Conservation (phyloP, 2,888 invertebrate genomes). For the Labia minor region DNA sequence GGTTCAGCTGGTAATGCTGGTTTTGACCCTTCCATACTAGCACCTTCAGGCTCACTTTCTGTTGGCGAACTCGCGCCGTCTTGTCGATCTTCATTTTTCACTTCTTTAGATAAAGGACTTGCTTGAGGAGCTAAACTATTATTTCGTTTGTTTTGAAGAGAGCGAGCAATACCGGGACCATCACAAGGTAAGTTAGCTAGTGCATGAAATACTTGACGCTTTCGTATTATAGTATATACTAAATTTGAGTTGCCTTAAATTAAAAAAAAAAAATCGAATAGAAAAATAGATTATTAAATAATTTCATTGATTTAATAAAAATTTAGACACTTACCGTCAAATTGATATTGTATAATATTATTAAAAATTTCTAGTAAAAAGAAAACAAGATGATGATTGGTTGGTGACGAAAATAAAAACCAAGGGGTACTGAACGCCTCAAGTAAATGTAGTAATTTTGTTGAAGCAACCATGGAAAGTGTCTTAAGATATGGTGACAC, state of each 20-base stretch:
- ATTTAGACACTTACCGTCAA: slow-evolving; percentile 59
- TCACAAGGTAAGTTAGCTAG: slow-evolving; percentile 95
- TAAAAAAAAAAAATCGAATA: slow-evolving; percentile 19
- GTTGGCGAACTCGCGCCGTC: slow-evolving; percentile 28
- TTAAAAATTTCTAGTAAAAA: slow-evolving; percentile 98
- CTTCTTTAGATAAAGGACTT: slow-evolving; percentile 31
- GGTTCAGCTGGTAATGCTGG: slow-evolving; percentile 82
- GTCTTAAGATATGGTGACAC: slow-evolving; percentile 99
- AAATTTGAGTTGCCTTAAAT: slow-evolving; percentile 85
- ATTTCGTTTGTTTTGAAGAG: slow-evolving; percentile 46
- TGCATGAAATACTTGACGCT: slow-evolving; percentile 94
- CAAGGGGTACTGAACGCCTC: slow-evolving; percentile 99
- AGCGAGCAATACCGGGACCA: slow-evolving; percentile 74
- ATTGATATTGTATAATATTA: slow-evolving; percentile 98
- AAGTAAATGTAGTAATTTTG: slow-evolving; percentile 88
- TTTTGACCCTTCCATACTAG: slow-evolving; percentile 66
- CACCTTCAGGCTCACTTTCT: slow-evolving; percentile 49
- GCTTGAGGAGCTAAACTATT: slow-evolving; percentile 32
- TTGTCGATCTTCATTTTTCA: slow-evolving; percentile 27
- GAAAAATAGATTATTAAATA: slow-evolving; percentile 5
- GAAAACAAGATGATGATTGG: slow-evolving; percentile 96
- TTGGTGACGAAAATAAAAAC: slow-evolving; percentile 93
- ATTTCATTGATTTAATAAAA: no score
- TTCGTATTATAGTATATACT: slow-evolving; percentile 97
- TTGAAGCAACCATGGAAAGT: slow-evolving; percentile 96